These are phyloP conservation scores for Empidonax traillii DNA, from an alignment of 2,113 vertebrate genomes.

Conservation along the genomic window DNA sequence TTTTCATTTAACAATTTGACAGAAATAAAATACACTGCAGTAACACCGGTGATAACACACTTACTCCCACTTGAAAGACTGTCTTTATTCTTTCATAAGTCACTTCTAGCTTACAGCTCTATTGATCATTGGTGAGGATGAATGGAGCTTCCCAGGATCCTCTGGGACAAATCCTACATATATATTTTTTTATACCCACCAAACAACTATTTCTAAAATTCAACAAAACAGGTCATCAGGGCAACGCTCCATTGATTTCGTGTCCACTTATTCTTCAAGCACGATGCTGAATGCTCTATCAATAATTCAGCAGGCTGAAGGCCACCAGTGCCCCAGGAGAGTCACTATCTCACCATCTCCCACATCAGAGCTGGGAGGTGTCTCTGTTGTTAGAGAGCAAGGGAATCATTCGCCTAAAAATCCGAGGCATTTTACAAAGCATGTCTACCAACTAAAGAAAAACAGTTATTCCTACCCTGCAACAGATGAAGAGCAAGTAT, in stretches of 20 bases:
- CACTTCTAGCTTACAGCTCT: conserved; percentile 53
- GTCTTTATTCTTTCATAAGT: conserved; percentile 72
- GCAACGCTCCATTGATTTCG: conserved; percentile 69
- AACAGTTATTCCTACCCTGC: background rate
- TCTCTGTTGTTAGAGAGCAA: background rate
- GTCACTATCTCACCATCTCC: conserved; percentile 29
- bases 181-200: conserved; percentile 62
- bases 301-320: conserved; percentile 68
- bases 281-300: conserved; percentile 58
- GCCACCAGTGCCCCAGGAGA: conserved; percentile 47
- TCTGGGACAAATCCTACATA: conserved; percentile 69
- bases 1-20: conserved; percentile 68
- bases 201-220: conserved; percentile 73
- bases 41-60: conserved; percentile 33
- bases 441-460: background rate
- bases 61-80: conserved; percentile 55
- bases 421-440: background rate
- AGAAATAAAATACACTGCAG: conserved; percentile 61
- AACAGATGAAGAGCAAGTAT: background rate
- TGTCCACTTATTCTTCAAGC: conserved; percentile 68
- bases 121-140: conserved; percentile 68
- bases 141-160: conserved; percentile 71
- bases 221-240: conserved; percentile 69
- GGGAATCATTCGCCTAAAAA: background rate
- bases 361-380: conserved; percentile 4